phyloP scores from a whole-genome alignment of 2,797 vertebrate species.

The Aeoliscus strigatus region DNA sequence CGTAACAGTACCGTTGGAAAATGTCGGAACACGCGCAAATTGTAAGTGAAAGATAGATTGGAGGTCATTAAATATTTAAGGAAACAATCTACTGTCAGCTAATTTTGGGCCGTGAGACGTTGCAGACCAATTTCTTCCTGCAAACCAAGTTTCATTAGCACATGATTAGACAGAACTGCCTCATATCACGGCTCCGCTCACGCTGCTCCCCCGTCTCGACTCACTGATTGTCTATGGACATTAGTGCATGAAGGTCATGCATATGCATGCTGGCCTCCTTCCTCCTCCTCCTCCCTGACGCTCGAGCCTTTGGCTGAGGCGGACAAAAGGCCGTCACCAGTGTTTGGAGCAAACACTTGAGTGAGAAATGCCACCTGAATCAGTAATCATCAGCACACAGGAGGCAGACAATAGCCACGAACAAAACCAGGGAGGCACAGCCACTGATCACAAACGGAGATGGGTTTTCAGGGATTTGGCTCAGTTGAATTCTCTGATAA shows the following conservation, averaged over 20 bases:
- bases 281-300: constrained; percentile 20
- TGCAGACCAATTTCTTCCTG: constrained; percentile 4
- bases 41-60: constrained; percentile 9
- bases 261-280: constrained; percentile 56
- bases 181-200: constrained; percentile 12
- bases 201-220: constrained; percentile 13
- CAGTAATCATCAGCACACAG: constrained; percentile 34
- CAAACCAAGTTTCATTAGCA: constrained; percentile 7
- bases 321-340: constrained; percentile 56
- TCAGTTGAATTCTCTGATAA: no score
- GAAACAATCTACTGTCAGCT: constrained; percentile 13
- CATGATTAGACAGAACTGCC: constrained; percentile 27
- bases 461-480: no score
- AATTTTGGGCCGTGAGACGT: neutral
- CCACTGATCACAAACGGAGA: no score
- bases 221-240: constrained; percentile 51
- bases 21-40: no score
- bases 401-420: constrained; percentile 12
- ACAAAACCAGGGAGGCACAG: neutral
- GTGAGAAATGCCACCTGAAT: constrained; percentile 44
- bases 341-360: constrained; percentile 41
- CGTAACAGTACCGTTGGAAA: no score
- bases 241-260: constrained; percentile 64
- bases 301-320: constrained; percentile 37
- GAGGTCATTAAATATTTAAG: constrained; percentile 13